A percentile compares a stretch with the other conserved stretches of the same genome.
Conservation (phyloP, 2,113 vertebrate species). For the Microcebus lehilahytsara region DNA sequence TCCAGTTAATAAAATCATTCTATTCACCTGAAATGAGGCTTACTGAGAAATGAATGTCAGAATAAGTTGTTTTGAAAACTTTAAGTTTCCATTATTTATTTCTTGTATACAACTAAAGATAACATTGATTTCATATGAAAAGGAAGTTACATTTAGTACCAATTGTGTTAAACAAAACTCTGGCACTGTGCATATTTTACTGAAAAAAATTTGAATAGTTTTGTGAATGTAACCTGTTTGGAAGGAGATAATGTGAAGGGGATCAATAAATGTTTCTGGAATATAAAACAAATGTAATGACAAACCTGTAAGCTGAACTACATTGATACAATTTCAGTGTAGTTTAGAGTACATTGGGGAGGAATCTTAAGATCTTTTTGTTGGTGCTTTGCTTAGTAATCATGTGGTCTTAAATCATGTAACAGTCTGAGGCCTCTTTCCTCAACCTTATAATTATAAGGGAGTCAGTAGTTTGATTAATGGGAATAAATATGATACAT, state of each 20-base stretch:
- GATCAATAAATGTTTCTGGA: not conserved
- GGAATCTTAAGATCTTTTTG: not conserved
- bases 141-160: not conserved
- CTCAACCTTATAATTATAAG: not conserved
- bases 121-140: not conserved
- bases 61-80: not conserved
- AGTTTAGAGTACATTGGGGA: not conserved
- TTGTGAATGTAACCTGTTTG: not conserved
- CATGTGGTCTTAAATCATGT: not conserved
- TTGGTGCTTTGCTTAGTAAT: not conserved
- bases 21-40: not conserved
- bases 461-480: not conserved
- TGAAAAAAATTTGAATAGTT: not conserved
- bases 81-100: not conserved
- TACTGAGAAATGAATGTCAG: not conserved
- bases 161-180: not conserved
- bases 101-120: not conserved
- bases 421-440: not conserved
- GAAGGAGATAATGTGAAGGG: not conserved
- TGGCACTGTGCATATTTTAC: not conserved
- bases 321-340: not conserved
- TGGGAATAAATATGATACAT: not conserved
- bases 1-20: not conserved
- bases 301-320: not conserved
- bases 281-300: not conserved